These are phyloP conservation scores for Chondrosia reniformis DNA, from an alignment of 37 sponge, comb jelly and placozoan species.

Conservation along the genomic window DNA sequence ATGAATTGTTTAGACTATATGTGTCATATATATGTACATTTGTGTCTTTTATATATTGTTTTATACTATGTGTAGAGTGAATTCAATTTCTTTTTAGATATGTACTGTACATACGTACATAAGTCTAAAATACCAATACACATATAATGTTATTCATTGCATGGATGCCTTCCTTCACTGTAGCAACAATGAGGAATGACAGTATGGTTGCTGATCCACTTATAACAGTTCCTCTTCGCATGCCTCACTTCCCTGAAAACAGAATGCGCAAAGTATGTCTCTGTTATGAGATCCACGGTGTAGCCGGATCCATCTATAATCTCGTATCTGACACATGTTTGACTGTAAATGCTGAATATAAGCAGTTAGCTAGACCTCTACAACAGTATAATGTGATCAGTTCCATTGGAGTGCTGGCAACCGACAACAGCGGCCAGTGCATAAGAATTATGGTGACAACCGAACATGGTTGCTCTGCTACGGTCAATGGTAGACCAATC, in stretches of 20 bases:
- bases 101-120: no score
- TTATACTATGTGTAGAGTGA: no score
- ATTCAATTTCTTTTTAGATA: no score
- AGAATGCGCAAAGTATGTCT: conserved; percentile 15
- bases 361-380: conserved; percentile 15
- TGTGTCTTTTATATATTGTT: no score
- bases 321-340: conserved; percentile 63
- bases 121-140: no score
- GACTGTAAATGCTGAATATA: conserved; percentile 56
- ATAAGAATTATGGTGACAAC: conserved; percentile 28
- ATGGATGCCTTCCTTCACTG: not conserved
- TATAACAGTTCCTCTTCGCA: not conserved
- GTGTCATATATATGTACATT: no score
- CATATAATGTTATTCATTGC: no score
- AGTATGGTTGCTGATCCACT: not conserved
- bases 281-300: conserved; percentile 68
- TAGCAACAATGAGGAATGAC: conserved; percentile 24
- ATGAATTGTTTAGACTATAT: no score
- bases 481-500: not conserved
- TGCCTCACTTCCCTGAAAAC: not conserved
- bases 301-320: conserved; percentile 23
- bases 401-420: conserved; percentile 41
- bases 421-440: conserved; percentile 18
- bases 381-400: conserved; percentile 37
- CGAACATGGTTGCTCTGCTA: conserved; percentile 12